Evolutionary conservation across 1,140 invertebrate species (phyloP).

Genomic region (Trachymyrmex cornetzi): DNA sequence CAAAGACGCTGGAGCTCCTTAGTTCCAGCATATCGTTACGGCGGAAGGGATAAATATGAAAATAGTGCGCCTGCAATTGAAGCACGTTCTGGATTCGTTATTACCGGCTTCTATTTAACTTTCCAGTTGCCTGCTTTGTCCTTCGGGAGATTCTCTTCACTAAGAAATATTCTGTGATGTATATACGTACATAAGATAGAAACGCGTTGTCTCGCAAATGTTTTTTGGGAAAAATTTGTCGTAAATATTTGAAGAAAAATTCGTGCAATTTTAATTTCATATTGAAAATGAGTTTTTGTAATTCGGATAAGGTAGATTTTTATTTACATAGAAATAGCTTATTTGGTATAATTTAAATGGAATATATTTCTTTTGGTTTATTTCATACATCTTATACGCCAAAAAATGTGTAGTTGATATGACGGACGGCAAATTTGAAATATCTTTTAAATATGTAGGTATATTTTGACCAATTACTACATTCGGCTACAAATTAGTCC

Average conservation of each 20-base stretch:
- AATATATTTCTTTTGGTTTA: background rate
- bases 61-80: constrained; percentile 61
- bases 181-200: background rate
- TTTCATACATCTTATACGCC: background rate
- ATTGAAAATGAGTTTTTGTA: constrained; percentile 6
- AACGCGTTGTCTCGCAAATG: background rate
- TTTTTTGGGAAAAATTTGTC: background rate
- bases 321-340: constrained; percentile 26
- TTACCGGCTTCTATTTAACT: constrained; percentile 61
- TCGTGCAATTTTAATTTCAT: constrained; percentile 14
- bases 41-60: constrained; percentile 59
- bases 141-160: constrained; percentile 39
- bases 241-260: background rate
- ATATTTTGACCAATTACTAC: background rate
- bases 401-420: background rate
- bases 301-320: background rate
- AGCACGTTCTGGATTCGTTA: constrained; percentile 59
- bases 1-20: constrained; percentile 53
- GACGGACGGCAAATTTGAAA: background rate
- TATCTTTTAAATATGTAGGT: background rate
- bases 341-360: background rate
- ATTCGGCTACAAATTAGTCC: constrained; percentile 12
- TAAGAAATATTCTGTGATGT: constrained; percentile 8
- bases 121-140: constrained; percentile 60
- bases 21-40: constrained; percentile 49